phyloP scores from a whole-genome alignment of 2,113 vertebrate species.

The Hystrix brachyura region DNA sequence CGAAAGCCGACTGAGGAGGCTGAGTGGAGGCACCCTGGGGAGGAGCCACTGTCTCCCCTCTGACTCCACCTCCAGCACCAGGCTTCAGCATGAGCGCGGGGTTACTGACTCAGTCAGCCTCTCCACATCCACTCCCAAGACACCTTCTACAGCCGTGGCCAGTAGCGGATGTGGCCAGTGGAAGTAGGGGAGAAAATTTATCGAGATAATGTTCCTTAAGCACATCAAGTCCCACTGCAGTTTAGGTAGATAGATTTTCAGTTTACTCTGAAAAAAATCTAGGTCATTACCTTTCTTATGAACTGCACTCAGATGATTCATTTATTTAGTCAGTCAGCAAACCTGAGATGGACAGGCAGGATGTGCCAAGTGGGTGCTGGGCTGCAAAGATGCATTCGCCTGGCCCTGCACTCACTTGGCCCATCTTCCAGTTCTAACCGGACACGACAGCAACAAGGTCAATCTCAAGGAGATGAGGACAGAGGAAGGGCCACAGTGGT shows the following conservation, averaged over 20 bases:
- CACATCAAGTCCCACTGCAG: background rate
- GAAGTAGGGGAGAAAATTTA: background rate
- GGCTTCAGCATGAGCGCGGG: background rate
- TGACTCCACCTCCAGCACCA: background rate
- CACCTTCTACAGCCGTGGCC: background rate
- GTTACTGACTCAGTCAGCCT: background rate
- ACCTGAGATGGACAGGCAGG: background rate
- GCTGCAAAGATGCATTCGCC: background rate
- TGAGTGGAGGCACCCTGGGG: fast-evolving
- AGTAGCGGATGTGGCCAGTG: background rate
- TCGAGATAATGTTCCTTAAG: background rate
- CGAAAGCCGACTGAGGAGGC: background rate
- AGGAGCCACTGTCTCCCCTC: background rate
- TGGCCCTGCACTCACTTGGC: background rate
- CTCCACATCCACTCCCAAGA: background rate
- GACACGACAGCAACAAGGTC: background rate
- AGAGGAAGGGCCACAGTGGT: background rate
- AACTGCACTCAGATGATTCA: background rate
- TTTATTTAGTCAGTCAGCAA: conserved; percentile 21
- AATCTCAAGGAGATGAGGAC: background rate
- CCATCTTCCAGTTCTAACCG: background rate
- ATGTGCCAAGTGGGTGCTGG: background rate
- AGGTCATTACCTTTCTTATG: background rate
- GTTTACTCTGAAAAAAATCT: background rate
- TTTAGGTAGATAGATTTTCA: background rate